These are phyloP conservation scores for Lathamus discolor DNA, from an alignment of 2,113 vertebrate genomes.

Conservation along the genomic window DNA sequence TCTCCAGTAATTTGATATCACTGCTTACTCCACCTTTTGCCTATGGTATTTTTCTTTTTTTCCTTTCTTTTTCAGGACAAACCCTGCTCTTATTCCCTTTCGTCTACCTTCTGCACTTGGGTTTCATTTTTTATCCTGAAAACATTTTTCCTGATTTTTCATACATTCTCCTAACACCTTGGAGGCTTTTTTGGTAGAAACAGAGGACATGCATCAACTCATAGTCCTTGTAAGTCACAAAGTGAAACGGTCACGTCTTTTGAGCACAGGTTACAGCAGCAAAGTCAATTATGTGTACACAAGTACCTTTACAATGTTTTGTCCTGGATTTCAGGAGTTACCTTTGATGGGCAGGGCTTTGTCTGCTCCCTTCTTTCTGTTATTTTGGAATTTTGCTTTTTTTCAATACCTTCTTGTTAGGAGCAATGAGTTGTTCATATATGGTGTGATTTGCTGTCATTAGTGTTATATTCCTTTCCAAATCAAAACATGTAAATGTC, in stretches of 20 bases:
- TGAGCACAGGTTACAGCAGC: background rate
- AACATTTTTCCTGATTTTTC: background rate
- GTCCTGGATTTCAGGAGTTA: background rate
- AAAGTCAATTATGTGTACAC: background rate
- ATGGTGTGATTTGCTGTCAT: background rate
- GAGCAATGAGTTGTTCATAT: background rate
- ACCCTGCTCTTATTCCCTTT: background rate
- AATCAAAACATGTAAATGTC: slow-evolving; percentile 54
- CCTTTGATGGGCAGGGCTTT: background rate
- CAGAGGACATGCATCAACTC: background rate
- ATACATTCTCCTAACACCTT: background rate
- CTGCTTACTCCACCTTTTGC: background rate
- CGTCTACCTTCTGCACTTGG: background rate
- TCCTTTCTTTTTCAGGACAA: background rate
- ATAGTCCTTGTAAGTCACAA: rapidly evolving
- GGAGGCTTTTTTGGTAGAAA: background rate
- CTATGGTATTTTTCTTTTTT: background rate
- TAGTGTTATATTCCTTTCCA: background rate
- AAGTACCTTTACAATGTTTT: background rate
- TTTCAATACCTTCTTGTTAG: background rate
- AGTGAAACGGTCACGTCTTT: background rate
- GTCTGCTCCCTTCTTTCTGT: background rate
- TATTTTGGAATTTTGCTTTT: background rate
- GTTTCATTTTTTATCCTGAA: background rate
- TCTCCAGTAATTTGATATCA: background rate